These are phyloP conservation scores for Meda fulgida DNA, from an alignment of 2,797 vertebrate species.

Conservation along the genomic window DNA sequence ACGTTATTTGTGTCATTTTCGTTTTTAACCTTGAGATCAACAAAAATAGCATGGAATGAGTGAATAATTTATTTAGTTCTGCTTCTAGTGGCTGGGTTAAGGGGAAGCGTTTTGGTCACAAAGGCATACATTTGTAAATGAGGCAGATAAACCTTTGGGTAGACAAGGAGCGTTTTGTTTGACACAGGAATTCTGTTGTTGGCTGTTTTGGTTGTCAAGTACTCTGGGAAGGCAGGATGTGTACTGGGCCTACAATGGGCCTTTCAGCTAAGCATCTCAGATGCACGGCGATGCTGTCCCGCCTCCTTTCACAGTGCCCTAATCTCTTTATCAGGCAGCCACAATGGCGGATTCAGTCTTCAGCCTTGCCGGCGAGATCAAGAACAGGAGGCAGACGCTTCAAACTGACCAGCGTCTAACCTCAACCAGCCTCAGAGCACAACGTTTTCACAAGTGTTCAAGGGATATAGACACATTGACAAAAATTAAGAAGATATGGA, in stretches of 20 bases:
- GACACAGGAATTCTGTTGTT: slow-evolving; percentile 90
- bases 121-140: slow-evolving; percentile 89
- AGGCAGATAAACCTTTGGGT: slow-evolving; percentile 82
- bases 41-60: slow-evolving; percentile 70
- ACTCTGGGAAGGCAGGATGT: slow-evolving; percentile 86
- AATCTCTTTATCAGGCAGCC: slow-evolving; percentile 84
- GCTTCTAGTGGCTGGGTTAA: slow-evolving; percentile 79
- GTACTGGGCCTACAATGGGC: slow-evolving; percentile 84
- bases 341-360: slow-evolving; percentile 87
- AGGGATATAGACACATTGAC: neutral
- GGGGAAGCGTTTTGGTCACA: slow-evolving; percentile 83
- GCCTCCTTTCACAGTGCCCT: slow-evolving; percentile 82
- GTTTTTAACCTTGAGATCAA: slow-evolving; percentile 56
- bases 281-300: slow-evolving; percentile 85
- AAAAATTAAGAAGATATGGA: neutral
- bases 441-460: slow-evolving; percentile 13
- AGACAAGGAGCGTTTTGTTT: slow-evolving; percentile 87
- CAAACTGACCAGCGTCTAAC: slow-evolving; percentile 21
- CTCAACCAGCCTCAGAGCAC: neutral
- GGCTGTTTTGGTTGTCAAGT: slow-evolving; percentile 86
- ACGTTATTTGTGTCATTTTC: slow-evolving; percentile 49
- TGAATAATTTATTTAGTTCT: slow-evolving; percentile 84
- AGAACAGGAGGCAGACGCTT: slow-evolving; percentile 62
- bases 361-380: slow-evolving; percentile 65
- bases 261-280: slow-evolving; percentile 81